A percentile compares a stretch with the other conserved stretches of the same genome.
Evolutionary conservation across 1,140 invertebrate genomes (phyloP).

Genomic region (Bombus difficillimus): DNA sequence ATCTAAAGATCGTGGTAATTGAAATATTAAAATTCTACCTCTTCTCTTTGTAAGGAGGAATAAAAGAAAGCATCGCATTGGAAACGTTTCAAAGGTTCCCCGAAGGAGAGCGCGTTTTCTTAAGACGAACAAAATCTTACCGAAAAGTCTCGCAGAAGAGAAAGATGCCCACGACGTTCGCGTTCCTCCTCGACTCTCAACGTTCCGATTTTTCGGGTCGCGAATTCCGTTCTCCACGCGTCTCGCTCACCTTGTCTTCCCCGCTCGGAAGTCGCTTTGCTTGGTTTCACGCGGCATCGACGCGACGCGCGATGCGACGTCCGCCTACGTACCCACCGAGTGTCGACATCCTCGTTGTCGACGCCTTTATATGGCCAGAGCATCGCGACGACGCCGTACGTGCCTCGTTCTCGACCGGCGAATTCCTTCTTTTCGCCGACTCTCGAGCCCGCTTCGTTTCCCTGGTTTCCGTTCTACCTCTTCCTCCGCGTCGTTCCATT

Average conservation of each 20-base stretch:
- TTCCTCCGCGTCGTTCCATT: neutral
- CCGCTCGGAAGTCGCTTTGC: neutral
- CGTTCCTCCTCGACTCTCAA: neutral
- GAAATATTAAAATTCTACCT: no score
- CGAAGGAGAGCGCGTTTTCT: neutral
- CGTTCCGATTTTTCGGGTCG: constrained; percentile 15
- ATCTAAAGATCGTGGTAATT: no score
- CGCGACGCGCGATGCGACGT: neutral
- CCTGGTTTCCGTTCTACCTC: neutral
- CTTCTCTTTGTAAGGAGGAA: no score
- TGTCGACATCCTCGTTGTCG: constrained; percentile 57
- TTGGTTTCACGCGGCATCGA: constrained; percentile 22
- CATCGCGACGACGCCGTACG: constrained; percentile 19
- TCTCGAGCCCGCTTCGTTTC: neutral
- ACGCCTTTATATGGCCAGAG: constrained; percentile 52
- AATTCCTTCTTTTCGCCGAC: constrained; percentile 3
- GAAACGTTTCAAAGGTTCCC: neutral
- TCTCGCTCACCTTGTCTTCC: neutral
- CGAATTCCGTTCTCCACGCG: neutral
- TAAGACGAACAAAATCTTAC: neutral
- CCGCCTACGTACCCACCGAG: constrained; percentile 29
- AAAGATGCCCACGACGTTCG: neutral
- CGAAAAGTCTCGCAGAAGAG: neutral
- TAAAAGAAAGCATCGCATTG: no score
- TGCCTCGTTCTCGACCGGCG: neutral